Evolutionary conservation across 2,113 vertebrate species (phyloP), one percentile per base, ranked within the genome.

Genomic region (Syrmaticus mikado): DNA sequence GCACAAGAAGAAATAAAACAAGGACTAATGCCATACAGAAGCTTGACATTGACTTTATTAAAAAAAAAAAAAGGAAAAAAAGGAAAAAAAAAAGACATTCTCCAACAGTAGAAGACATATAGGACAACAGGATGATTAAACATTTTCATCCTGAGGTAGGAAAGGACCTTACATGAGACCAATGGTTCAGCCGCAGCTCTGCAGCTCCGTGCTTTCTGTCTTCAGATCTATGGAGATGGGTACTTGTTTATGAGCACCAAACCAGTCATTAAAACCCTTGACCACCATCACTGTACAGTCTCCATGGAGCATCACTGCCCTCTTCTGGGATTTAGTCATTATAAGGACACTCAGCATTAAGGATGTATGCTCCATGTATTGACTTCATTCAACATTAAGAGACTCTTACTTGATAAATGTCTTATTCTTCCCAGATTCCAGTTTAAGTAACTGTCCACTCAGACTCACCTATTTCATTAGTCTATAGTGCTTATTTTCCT

Each of bases 261-360:
- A 32, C 1, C 15, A 58, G 21, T 24, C n/a, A 11, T 25, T 30
- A 55, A 82, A 84, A 66, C 8, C 11, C 24, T 50, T 81, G 93
- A 52, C 68, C 85, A 43, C 82, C 93, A 92, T 17, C 1, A 32
- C 30, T 74, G 75, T 53, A 45, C 25, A 10, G 58, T 24, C 64
- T 80, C 32, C 46, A 17, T 71, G 55, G 75, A 96, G 25, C 65
- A 89, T 22, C 94, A 83, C 91, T 95, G 94, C 91, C 91, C 94
- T 89, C 96, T 95, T 92, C 95, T 94, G 92, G 95, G 94, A 52
- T 18, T 73, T 55, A 36, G 1, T 13, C 45, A 34, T 48, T 45
- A 30, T 0, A 41, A 7, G 50, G 50, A 1, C 32, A 6, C 36
- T 34, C 18, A 53, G 6, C 10, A 24, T 11, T 28, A n/a, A 52